Conservation (phyloP, 37 sponge, comb jelly and placozoan genomes). For the Mnemiopsis leidyi region DNA sequence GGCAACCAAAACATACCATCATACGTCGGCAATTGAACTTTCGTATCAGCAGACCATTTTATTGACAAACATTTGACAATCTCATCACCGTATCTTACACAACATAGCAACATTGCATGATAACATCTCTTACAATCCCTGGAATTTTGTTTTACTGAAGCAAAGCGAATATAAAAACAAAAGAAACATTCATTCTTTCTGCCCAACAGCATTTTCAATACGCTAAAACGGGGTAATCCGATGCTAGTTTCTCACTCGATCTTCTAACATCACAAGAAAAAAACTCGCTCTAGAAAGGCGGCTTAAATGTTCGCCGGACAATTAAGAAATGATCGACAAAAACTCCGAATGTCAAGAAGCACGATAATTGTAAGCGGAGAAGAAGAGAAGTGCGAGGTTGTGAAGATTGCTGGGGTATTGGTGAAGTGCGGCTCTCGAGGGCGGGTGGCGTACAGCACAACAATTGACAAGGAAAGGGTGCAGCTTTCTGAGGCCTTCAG, state of each 20-base stretch:
- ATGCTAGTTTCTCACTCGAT: not conserved
- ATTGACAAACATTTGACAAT: not conserved
- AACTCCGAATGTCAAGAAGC: not conserved
- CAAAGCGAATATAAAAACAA: not conserved
- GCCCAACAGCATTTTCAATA: not conserved
- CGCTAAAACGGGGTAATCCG: not conserved
- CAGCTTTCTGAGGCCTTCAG: not conserved
- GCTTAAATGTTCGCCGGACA: not conserved
- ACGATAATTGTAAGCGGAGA: not conserved
- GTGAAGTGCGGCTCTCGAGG: not conserved
- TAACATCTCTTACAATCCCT: not conserved
- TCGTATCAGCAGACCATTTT: not conserved
- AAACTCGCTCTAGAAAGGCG: not conserved
- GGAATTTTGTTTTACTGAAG: not conserved
- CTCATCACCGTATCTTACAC: not conserved
- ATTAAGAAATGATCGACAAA: not conserved
- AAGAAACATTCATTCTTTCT: not conserved
- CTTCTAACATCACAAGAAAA: not conserved
- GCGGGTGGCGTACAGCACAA: not conserved
- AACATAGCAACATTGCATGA: too few species aligned
- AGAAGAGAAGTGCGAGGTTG: not conserved
- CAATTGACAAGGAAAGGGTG: not conserved
- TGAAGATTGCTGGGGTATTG: not conserved
- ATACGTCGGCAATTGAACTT: not conserved
- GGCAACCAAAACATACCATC: not conserved